Evolutionary conservation across 64 coral and sea anemone genomes (phyloP), one percentile per base, ranked within the genome.

Genomic region (Hydrozoanthus tunicans): DNA sequence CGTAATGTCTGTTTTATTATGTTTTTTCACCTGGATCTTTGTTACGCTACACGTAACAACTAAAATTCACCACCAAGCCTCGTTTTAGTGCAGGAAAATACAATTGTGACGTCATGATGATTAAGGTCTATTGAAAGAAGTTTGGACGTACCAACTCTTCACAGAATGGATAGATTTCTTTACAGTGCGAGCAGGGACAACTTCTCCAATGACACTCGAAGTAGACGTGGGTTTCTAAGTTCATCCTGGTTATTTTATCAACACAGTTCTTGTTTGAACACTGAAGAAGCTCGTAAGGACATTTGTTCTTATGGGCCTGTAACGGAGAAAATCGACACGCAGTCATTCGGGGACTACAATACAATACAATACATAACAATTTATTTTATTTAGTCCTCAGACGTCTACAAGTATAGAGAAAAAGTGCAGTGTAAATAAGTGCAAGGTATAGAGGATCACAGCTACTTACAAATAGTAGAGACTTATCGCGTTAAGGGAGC

Each of bases 161-260:
- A 74, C 84, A 88, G 14, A 88, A 88, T 3, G 84, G 84, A 73
- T 75, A 88, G 12, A 75, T 51, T 27, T 75, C 84, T 88, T 88
- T 88, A 58, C 84, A 88, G 68, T 88, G 74, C 10, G 68, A 58
- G 8, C 84, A 88, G 10, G 56, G 32, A 15, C 84, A 88, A 60
- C 74, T 26, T 6, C 84, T 72, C 84, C 84, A 88, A 59, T 88
- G 67, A 58, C 84, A 88, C 26, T 88, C 84, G 0, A 56, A 73
- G 23, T 88, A 32, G 8, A 88, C 84, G 66, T 88, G 84, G 4
- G 20, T 74, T 26, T 88, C 69, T 3, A 88, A 57, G 55, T 88
- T 88, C 84, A 73, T 88, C 6, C 84, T 67, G 57, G 12, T 73
- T 43, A 88, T 74, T 73, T 59, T 88, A 10, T 88, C 84, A 11